Percentiles rank a stretch among this genome's conserved stretches.
These are phyloP conservation scores for Loxodonta africana DNA, from an alignment of 2,113 vertebrate species.

Conservation along the genomic window DNA sequence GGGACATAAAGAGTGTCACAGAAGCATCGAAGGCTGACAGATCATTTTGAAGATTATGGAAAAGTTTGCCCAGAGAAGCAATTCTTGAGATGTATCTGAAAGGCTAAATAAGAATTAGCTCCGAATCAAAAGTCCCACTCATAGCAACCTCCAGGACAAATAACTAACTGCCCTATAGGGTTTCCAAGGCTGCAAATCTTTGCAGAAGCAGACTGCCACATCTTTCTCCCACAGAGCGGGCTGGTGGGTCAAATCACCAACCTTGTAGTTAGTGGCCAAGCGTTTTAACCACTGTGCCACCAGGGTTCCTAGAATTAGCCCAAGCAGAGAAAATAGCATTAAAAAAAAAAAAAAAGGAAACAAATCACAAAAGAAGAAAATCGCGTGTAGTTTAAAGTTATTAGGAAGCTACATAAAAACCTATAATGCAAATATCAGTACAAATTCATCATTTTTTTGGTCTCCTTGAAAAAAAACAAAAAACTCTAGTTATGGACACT, in stretches of 20 bases:
- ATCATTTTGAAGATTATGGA: background rate
- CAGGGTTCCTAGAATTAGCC: background rate
- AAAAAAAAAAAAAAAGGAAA: conserved; percentile 2
- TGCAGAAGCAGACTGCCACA: background rate
- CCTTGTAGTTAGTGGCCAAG: background rate
- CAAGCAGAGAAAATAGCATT: background rate
- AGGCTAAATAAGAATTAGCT: background rate
- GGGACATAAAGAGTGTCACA: background rate
- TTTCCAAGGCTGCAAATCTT: background rate
- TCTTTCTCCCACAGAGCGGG: too few species aligned
- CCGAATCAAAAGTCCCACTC: background rate
- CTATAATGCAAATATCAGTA: background rate
- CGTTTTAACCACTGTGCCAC: too few species aligned
- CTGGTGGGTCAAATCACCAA: background rate
- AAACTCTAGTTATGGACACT: background rate
- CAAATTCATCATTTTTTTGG: background rate
- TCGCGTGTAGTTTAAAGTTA: background rate
- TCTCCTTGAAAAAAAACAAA: background rate
- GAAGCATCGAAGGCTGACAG: background rate
- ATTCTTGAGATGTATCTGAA: background rate
- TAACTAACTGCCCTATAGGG: background rate
- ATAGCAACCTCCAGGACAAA: background rate
- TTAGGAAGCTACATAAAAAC: conserved; percentile 34
- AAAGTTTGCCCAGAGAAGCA: conserved; percentile 30
- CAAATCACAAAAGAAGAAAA: conserved; percentile 20